Conservation (phyloP, 2,888 invertebrate species). For the Drosophila aldrichi region DNA sequence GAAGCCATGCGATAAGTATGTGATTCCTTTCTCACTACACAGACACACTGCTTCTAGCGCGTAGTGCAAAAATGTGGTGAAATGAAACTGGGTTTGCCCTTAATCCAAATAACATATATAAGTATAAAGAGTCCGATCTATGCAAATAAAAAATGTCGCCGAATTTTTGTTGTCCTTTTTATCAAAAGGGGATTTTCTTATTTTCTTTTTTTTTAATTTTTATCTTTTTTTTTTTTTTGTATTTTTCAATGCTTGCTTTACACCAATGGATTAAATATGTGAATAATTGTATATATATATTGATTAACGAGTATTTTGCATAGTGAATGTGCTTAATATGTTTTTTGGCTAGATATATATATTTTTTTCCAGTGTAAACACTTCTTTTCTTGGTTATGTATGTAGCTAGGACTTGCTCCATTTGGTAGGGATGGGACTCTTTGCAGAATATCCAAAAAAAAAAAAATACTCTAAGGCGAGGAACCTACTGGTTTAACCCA, state of each 20-base stretch:
- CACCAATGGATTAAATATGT: conserved; percentile 64
- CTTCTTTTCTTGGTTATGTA: conserved; percentile 13
- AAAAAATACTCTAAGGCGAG: conserved; percentile 15
- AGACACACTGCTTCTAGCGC: conserved; percentile 1
- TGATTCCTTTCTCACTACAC: background rate
- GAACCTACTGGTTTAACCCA: conserved; percentile 25
- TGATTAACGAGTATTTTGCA: conserved; percentile 36
- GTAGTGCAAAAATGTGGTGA: background rate
- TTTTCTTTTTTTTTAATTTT: conserved; percentile 48
- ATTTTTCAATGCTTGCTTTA: conserved; percentile 59
- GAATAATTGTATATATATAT: conserved; percentile 26
- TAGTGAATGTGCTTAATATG: conserved; percentile 24
- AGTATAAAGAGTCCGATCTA: conserved; percentile 3
- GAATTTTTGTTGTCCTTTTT: conserved; percentile 27
- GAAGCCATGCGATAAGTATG: background rate
- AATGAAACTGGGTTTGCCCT: background rate
- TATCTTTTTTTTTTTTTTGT: conserved; percentile 44
- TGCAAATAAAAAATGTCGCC: conserved; percentile 43
- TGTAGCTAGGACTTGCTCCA: conserved; percentile 26
- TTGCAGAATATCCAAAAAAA: conserved; percentile 16
- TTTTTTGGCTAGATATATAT: conserved; percentile 5
- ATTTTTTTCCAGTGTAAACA: conserved; percentile 17
- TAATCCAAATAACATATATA: conserved; percentile 6
- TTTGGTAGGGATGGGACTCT: conserved; percentile 7
- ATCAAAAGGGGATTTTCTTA: conserved; percentile 41